Conservation (phyloP, 2,113 vertebrate species). For the Centrocercus urophasianus region DNA sequence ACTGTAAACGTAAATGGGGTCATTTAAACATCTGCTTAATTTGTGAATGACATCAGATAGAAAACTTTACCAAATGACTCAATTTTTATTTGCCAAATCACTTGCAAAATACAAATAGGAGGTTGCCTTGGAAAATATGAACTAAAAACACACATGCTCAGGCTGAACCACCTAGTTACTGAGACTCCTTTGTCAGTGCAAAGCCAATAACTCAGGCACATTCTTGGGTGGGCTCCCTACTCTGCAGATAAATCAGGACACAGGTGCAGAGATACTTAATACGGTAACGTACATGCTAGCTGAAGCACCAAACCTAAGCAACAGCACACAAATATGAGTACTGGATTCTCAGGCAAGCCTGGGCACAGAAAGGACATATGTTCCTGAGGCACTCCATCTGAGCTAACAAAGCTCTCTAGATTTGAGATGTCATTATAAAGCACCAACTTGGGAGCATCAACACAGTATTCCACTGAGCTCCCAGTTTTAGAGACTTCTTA, state of each 20-base stretch:
- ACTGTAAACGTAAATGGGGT: not conserved
- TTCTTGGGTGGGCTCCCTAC: not conserved
- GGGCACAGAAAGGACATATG: not conserved
- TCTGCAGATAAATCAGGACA: not conserved
- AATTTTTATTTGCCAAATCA: conserved; percentile 1
- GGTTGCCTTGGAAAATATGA: conserved; percentile 10
- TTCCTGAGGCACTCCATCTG: not conserved
- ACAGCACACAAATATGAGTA: not conserved
- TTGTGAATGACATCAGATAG: not conserved
- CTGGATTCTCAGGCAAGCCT: not conserved
- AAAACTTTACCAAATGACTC: not conserved
- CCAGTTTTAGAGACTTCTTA: not conserved
- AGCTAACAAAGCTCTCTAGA: not conserved
- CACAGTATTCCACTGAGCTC: not conserved
- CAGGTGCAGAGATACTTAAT: not conserved
- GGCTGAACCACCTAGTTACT: not conserved
- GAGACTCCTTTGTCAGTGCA: not conserved
- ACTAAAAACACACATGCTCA: not conserved
- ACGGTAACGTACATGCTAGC: not conserved
- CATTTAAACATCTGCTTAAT: conserved; percentile 7
- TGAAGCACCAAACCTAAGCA: not conserved
- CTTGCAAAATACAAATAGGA: not conserved
- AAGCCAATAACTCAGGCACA: not conserved
- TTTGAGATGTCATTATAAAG: not conserved
- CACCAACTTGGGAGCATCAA: not conserved